Percentiles rank a stretch among this genome's conserved stretches.
These are phyloP conservation scores for Chaetogeoica ovagalla DNA, from an alignment of 2,888 invertebrate species.

Conservation along the genomic window DNA sequence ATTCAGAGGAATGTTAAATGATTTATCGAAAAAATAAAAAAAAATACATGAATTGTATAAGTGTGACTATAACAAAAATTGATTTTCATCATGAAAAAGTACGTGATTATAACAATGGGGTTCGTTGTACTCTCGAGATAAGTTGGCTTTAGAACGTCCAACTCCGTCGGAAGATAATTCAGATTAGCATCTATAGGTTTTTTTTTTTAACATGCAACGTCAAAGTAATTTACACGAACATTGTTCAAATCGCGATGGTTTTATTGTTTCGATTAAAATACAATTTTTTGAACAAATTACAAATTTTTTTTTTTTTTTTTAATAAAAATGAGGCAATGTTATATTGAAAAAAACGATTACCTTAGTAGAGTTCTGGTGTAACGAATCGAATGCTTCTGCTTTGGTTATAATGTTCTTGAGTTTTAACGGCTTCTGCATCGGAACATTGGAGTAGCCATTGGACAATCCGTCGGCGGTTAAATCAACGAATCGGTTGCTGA, in stretches of 20 bases:
- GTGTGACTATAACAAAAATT: constrained; percentile 30
- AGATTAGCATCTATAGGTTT: constrained; percentile 11
- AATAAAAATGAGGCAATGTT: not conserved
- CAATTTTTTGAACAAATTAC: not conserved
- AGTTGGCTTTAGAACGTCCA: constrained; percentile 40
- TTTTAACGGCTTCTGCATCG: constrained; percentile 33
- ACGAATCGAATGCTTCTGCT: constrained; percentile 39
- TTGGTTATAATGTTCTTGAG: constrained; percentile 32
- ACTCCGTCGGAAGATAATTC: constrained; percentile 35
- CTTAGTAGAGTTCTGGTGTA: constrained; percentile 32
- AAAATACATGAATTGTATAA: not conserved
- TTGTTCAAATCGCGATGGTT: not conserved
- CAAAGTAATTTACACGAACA: constrained; percentile 13
- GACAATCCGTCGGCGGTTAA: constrained; percentile 6
- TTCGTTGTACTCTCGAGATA: constrained; percentile 34
- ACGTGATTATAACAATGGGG: constrained; percentile 47
- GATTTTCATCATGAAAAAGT: constrained; percentile 40
- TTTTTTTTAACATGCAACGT: not conserved
- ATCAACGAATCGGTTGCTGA: constrained; percentile 30
- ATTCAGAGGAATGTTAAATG: not conserved
- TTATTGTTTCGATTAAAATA: not conserved
- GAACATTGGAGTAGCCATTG: constrained; percentile 2
- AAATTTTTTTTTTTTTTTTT: not conserved
- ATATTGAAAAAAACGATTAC: not conserved
- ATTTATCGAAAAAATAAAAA: not conserved